Base-by-base conservation (phyloP, 2,797 vertebrate species). In the Erithacus rubecula region DNA sequence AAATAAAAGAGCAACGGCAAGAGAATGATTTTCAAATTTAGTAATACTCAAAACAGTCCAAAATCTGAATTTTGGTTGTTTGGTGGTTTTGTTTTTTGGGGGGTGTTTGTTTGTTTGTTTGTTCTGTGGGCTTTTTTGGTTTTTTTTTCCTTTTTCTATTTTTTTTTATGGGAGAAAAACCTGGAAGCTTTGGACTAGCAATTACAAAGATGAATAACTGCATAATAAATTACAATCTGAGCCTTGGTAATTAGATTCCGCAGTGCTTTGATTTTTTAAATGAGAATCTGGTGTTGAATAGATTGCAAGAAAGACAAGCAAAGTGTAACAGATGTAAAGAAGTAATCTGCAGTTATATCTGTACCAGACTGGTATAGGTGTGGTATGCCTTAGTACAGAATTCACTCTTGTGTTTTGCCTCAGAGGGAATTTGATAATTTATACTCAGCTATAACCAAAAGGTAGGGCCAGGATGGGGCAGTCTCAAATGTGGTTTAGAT, bases 201-300 rank as follows among this genome's bases (percentile, higher is more conserved):
- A 75, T 93, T 91, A 84, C 24, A 37, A 83, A 85, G 74, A 88
- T 89, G 85, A 95, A 85, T 88, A 93, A 94, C 13, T 83, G 34
- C 56, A 70, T 74, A 83, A 80, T 83, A 92, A 94, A 83, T 44
- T 82, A 39, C 82, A 88, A 53, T 93, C 44, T 79, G 60, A 78
- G 74, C 69, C 43, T 91, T 16, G 3, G 29, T 92, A 93, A 94
- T 94, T 76, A 94, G 62, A 75, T 46, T 58, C 55, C 2, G 11
- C 46, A 92, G 87, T 14, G 11, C 72, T 93, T 91, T 65, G 74
- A 63, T 80, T 95, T 95, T 91, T 87, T 67, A 83, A 84, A 85
- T 93, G 64, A 87, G 65, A 62, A 47, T 81, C 36, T 92, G 27
- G 22, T 78, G 86, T 30, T 87, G 58, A 84, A 79, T 74, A 41